Conservation (phyloP, 2,797 vertebrate species). For the Betta splendens region DNA sequence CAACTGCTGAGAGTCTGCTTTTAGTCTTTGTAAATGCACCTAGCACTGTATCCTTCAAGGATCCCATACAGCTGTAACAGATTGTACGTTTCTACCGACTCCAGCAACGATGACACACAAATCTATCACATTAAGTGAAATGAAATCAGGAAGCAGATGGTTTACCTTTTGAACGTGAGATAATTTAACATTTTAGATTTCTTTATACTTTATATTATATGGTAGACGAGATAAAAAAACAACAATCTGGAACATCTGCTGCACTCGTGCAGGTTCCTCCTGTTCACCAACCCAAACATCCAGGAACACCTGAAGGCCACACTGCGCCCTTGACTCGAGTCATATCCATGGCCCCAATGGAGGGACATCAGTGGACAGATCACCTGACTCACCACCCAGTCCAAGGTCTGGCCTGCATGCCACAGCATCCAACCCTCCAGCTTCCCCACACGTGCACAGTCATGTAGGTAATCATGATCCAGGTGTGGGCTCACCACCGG, state of each 20-base stretch:
- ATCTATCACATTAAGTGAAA: slow-evolving; percentile 38
- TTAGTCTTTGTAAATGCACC: slow-evolving; percentile 27
- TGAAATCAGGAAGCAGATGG: slow-evolving; percentile 13
- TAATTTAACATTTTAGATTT: slow-evolving; percentile 7
- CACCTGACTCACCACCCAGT: slow-evolving; percentile 54
- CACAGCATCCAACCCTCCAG: slow-evolving; percentile 2
- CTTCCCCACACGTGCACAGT: slow-evolving; percentile 6
- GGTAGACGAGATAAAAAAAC: slow-evolving; percentile 14
- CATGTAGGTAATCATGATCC: too few species aligned
- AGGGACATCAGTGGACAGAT: slow-evolving; percentile 52
- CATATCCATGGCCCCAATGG: slow-evolving; percentile 33
- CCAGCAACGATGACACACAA: slow-evolving; percentile 4
- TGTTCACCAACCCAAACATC: slow-evolving; percentile 37
- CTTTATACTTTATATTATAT: slow-evolving; percentile 36
- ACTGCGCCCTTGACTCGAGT: slow-evolving; percentile 42
- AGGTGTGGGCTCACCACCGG: background rate
- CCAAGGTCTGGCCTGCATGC: slow-evolving; percentile 28
- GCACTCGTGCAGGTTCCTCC: slow-evolving; percentile 17
- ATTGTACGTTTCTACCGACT: slow-evolving; percentile 30
- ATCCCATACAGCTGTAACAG: slow-evolving; percentile 49
- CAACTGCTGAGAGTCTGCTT: slow-evolving; percentile 17
- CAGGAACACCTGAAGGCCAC: slow-evolving; percentile 31
- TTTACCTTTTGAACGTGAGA: slow-evolving; percentile 6
- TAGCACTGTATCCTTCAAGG: slow-evolving; percentile 35
- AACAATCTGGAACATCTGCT: slow-evolving; percentile 12